phyloP scores from a whole-genome alignment of 2,113 vertebrate genomes.

The Ciconia boyciana region DNA sequence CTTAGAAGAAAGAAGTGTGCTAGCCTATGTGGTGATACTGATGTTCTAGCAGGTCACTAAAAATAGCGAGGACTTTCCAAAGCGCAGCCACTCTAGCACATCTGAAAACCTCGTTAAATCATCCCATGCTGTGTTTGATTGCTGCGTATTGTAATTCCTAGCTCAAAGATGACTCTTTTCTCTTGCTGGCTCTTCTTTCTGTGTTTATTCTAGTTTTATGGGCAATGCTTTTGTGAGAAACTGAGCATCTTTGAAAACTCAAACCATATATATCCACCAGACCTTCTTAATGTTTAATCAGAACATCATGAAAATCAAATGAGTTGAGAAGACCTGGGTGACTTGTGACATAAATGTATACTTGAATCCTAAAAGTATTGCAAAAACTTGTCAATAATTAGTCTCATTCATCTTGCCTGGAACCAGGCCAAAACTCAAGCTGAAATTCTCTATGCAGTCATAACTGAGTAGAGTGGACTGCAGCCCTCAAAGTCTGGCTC shows the following conservation, averaged over 20 bases:
- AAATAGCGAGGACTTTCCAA: neutral
- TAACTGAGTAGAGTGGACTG: neutral
- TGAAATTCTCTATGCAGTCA: neutral
- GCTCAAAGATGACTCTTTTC: neutral
- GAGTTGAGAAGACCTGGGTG: neutral
- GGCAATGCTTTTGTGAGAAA: neutral
- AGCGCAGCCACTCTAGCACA: neutral
- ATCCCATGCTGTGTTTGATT: neutral
- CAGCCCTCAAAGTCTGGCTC: neutral
- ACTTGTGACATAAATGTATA: neutral
- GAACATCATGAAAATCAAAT: neutral
- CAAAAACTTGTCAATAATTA: neutral
- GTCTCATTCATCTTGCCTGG: neutral
- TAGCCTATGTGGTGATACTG: neutral
- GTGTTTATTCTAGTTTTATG: neutral
- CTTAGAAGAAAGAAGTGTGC: neutral
- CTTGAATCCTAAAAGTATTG: neutral
- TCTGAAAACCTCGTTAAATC: neutral
- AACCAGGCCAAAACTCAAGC: neutral
- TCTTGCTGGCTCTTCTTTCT: neutral
- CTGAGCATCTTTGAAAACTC: neutral
- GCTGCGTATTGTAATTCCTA: neutral
- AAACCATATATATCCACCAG: neutral
- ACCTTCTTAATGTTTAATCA: neutral
- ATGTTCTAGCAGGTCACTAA: neutral